phyloP scores from a whole-genome alignment of 64 coral and sea anemone species.

The Porites lutea region DNA sequence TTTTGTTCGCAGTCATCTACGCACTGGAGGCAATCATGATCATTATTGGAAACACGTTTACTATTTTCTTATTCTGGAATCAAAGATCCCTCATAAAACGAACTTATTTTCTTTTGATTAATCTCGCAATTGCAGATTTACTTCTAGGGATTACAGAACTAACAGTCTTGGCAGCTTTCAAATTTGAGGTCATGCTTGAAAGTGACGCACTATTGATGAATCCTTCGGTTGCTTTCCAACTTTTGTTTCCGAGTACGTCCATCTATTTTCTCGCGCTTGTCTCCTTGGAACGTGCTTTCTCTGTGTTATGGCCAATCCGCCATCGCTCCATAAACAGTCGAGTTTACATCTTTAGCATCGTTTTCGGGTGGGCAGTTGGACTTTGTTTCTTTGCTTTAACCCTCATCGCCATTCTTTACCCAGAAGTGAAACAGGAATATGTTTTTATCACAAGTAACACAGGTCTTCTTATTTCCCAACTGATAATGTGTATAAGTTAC shows the following conservation, averaged over 20 bases:
- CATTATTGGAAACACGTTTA: not conserved
- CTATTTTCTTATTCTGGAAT: not conserved
- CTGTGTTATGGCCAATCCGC: not conserved
- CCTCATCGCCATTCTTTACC: not conserved
- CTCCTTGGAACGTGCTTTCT: not conserved
- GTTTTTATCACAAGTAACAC: not conserved
- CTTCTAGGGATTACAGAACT: not conserved
- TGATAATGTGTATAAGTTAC: not conserved
- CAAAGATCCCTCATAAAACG: not conserved
- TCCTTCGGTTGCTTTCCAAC: not conserved
- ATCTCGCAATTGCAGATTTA: not conserved
- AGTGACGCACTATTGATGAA: not conserved
- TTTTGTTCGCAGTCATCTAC: too few species aligned
- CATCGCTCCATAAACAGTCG: too few species aligned
- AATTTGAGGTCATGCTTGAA: too few species aligned
- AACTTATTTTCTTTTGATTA: not conserved
- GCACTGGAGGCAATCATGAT: not conserved
- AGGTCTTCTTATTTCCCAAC: not conserved
- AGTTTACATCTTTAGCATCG: not conserved
- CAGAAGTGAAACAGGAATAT: not conserved
- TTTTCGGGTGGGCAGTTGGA: not conserved
- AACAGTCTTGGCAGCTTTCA: not conserved
- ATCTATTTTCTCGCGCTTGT: not conserved
- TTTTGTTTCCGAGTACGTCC: not conserved
- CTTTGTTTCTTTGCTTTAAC: not conserved